A percentile compares a stretch with the other conserved stretches of the same genome.
These are phyloP conservation scores for Bombus sibiricus DNA, from an alignment of 1,140 invertebrate species.

Conservation along the genomic window DNA sequence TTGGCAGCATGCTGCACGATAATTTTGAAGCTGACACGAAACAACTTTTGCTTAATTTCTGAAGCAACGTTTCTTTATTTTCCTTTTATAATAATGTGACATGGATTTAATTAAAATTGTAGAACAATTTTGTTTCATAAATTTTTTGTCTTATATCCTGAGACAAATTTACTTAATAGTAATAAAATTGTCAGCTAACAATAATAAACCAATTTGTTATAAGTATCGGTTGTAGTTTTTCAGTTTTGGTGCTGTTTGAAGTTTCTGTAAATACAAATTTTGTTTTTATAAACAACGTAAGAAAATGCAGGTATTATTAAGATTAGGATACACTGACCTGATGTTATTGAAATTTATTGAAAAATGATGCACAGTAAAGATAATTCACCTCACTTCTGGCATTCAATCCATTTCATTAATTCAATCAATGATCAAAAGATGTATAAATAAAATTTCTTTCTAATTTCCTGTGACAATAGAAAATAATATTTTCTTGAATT, in stretches of 20 bases:
- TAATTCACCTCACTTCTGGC: too few species aligned
- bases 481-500: too few species aligned
- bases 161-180: not conserved
- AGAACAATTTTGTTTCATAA: not conserved
- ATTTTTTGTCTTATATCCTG: too few species aligned
- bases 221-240: not conserved
- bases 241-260: not conserved
- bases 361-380: too few species aligned
- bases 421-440: too few species aligned
- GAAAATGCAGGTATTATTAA: not conserved
- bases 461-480: too few species aligned
- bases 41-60: not conserved
- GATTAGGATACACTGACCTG: too few species aligned
- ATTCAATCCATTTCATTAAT: too few species aligned
- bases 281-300: not conserved
- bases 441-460: too few species aligned
- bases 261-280: not conserved
- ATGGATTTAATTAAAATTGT: not conserved
- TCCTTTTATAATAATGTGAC: not conserved
- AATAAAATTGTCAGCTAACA: not conserved
- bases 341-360: too few species aligned
- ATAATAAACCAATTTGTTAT: not conserved
- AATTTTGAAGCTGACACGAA: conserved; percentile 13
- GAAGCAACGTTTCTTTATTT: not conserved
- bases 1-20: conserved; percentile 34